These are phyloP conservation scores for Penaeus chinensis DNA, from an alignment of 1,140 invertebrate genomes.

Conservation along the genomic window DNA sequence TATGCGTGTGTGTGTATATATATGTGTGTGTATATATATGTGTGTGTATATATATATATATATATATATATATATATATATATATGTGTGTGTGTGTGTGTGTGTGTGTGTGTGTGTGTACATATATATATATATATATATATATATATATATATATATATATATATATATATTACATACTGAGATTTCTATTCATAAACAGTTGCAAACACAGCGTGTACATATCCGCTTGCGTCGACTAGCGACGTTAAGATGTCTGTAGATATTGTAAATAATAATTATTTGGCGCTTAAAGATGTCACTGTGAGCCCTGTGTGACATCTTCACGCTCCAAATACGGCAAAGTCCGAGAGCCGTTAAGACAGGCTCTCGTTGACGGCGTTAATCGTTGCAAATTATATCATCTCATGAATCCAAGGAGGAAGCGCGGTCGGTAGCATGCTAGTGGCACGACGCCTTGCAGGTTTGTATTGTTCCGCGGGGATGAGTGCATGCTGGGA, in stretches of 20 bases:
- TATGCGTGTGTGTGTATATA: background rate
- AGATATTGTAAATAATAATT: background rate
- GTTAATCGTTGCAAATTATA: background rate
- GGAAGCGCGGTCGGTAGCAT: too few relatives aligned
- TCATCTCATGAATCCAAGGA: background rate
- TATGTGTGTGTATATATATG: conserved; percentile 1
- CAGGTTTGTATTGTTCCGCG: too few relatives aligned
- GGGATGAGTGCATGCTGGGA: too few relatives aligned
- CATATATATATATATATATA: conserved; percentile 24
- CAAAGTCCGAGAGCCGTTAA: background rate
- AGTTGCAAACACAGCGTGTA: too few relatives aligned
- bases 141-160: background rate
- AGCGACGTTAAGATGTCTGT: too few relatives aligned
- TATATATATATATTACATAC: background rate
- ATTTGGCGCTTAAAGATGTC: conserved; percentile 10
- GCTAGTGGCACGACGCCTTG: too few relatives aligned
- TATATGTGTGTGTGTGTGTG: background rate
- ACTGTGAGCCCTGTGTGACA: conserved; percentile 22
- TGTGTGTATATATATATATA: conserved; percentile 8
- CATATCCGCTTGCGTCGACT: too few relatives aligned
- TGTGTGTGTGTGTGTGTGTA: background rate
- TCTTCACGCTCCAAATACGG: conserved; percentile 3
- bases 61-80: conserved; percentile 7
- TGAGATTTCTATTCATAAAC: background rate
- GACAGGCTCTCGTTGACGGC: background rate